A percentile compares a stretch with the other conserved stretches of the same genome.
Evolutionary conservation across 2,888 invertebrate genomes (phyloP).

Genomic region (Metellina segmentata): DNA sequence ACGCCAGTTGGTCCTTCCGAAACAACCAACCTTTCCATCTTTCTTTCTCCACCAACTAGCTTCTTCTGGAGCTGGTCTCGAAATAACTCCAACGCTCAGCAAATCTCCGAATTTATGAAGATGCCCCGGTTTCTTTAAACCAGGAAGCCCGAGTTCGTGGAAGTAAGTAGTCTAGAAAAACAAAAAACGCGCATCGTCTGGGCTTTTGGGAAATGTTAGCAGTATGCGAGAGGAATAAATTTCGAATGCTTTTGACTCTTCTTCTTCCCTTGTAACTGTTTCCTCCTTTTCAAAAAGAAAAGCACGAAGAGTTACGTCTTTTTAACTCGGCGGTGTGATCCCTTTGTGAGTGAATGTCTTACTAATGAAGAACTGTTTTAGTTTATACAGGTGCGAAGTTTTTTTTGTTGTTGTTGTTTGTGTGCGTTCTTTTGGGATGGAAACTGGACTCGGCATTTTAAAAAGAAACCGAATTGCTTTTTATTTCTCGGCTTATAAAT

Average conservation of each 20-base stretch:
- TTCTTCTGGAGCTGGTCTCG: neutral
- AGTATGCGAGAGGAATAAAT: neutral
- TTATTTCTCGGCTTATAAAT: no score
- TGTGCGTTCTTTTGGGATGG: neutral
- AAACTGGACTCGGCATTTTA: no score
- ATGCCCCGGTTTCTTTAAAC: neutral
- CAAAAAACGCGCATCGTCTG: neutral
- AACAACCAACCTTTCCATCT: neutral
- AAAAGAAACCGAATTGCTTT: neutral
- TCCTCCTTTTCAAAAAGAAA: neutral
- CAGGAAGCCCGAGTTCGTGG: constrained; percentile 4
- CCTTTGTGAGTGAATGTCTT: neutral
- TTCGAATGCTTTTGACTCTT: neutral
- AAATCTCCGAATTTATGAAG: constrained; percentile 26
- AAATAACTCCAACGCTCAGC: neutral
- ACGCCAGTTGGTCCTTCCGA: neutral
- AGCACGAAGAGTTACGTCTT: neutral
- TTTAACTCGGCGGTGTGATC: neutral
- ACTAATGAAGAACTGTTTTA: neutral
- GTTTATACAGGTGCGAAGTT: neutral
- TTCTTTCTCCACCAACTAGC: neutral
- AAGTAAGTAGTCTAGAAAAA: neutral
- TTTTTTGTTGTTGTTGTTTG: neutral
- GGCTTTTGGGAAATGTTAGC: neutral
- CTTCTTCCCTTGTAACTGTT: neutral